Base-by-base conservation (phyloP, 1,140 invertebrate genomes). In the Bursaphelenchus mucronatus region DNA sequence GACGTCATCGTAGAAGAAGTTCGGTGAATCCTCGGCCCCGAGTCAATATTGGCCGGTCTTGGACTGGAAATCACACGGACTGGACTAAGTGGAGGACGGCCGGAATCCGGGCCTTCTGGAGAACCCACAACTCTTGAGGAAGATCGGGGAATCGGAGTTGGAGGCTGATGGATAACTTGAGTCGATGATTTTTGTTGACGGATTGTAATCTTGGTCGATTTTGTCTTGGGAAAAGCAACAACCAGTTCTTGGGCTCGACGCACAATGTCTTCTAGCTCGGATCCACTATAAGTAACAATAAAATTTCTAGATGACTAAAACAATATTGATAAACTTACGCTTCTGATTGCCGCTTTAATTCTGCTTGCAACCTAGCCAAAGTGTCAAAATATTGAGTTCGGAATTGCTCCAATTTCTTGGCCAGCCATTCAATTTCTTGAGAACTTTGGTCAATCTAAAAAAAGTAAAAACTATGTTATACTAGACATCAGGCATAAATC, bases 181-280 rank as follows among this genome's bases (percentile, higher is more conserved):
- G 30, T n/a, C 19, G 13, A 39, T n/a, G 30, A 44, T 44, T n/a
- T 55, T 6, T 55, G n/a, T 15, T 39, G 54, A 44, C 6, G 54
- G 13, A 39, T 39, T 15, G 54, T 55, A n/a, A 39, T 15, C 54
- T 55, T 39, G 6, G 54, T 39, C 54, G 54, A 55, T 55, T 30
- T 30, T 30, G 30, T 30, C 30, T 30, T 30, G 30, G 30, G 30
- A 30, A 30, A 30, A 30, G 30, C 30, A 30, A 30, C 30, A 30
- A 30, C 30, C 2, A 30, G 30, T 30, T 30, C 30, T 30, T 30
- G 30, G n/a, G 50, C 57, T 3, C 44, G 19, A 15, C 55, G 63
- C n/a, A 64, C 63, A 51, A 64, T 64, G n/a, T n/a, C 30, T 39
- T 64, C 63, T 3, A 64, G 40, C 45, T 64, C 63, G 21, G 9